phyloP scores from a whole-genome alignment of 2,797 vertebrate genomes.

The Carapus acus region DNA sequence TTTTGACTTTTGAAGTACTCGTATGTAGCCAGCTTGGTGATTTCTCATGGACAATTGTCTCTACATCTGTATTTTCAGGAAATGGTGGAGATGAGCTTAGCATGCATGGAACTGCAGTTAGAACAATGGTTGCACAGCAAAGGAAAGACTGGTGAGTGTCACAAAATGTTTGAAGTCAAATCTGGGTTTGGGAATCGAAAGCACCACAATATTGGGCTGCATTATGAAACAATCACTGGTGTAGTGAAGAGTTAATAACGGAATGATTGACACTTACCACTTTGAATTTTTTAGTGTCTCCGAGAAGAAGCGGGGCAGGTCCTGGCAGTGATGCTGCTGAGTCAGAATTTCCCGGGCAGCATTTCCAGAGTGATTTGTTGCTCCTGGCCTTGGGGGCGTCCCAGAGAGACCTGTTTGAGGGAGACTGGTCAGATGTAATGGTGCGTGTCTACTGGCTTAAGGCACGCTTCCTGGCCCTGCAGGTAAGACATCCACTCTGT shows the following conservation, averaged over 20 bases:
- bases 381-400: constrained; percentile 87
- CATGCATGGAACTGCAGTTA: constrained; percentile 93
- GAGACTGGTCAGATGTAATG: constrained; percentile 84
- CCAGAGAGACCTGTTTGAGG: constrained; percentile 87
- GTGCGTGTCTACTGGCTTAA: constrained; percentile 95
- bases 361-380: constrained; percentile 86
- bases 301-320: constrained; percentile 69
- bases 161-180: too few species aligned
- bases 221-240: background rate
- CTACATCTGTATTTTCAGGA: constrained; percentile 72
- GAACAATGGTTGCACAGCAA: constrained; percentile 90
- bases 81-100: constrained; percentile 92
- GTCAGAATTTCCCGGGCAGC: constrained; percentile 81
- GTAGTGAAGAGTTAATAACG: background rate
- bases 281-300: constrained; percentile 71
- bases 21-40: too few species aligned
- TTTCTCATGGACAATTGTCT: too few species aligned
- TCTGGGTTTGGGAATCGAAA: background rate
- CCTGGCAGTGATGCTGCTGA: constrained; percentile 70
- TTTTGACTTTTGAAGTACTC: background rate
- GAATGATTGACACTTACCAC: background rate
- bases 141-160: constrained; percentile 79
- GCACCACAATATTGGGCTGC: background rate
- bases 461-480: constrained; percentile 85
- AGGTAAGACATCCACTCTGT: constrained; percentile 68